Base-by-base conservation (phyloP, 2,888 invertebrate species). In the Hoplodrina ambigua region DNA sequence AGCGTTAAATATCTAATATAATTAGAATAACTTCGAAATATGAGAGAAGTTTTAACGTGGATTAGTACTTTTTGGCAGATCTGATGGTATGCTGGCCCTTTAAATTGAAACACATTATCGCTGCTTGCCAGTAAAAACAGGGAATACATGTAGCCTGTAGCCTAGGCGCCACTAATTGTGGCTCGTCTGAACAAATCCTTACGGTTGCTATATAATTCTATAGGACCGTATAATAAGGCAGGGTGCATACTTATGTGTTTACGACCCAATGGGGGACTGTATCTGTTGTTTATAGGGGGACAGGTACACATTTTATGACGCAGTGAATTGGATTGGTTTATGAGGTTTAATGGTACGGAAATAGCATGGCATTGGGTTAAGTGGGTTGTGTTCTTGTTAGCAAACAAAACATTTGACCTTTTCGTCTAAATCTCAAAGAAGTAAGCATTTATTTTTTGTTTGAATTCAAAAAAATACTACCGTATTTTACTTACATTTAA, bases 181-280 rank as follows among this genome's bases (percentile, higher is more conserved):
- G 49, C 50, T n/a, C 50, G 72, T 71, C 20, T 62, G 55, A 0
- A 19, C 13, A 55, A 6, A 44, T 1, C 49, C 41, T 54, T 55
- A 70, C 20, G 37, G 20, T 50, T 62, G 44, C 13, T 56, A 62
- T 56, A 37, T 25, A 50, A 63, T 33, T 61, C 52, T 56, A 74
- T 67, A 49, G 8, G 68, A 46, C 20, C 41, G 11, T 49, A 50
- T 44, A 44, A 54, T n/a, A 33, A 30, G 4, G 49, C 49, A 65
- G 78, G 74, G 57, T 78, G 78, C 78, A 74, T 64, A 78, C 78
- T 78, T 74, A 78, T 66, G 63, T 78, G 69, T 78, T 78, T 78
- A 78, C 74, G 78, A 74, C 50, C 46, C 66, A 15, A 63, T 46
- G 60, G 74, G 69, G 74, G 20, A 65, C 66, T 46, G 63, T 78